Evolutionary conservation across 2,113 vertebrate species (phyloP), one percentile per base, ranked within the genome.

Genomic region (Clarias magur): DNA sequence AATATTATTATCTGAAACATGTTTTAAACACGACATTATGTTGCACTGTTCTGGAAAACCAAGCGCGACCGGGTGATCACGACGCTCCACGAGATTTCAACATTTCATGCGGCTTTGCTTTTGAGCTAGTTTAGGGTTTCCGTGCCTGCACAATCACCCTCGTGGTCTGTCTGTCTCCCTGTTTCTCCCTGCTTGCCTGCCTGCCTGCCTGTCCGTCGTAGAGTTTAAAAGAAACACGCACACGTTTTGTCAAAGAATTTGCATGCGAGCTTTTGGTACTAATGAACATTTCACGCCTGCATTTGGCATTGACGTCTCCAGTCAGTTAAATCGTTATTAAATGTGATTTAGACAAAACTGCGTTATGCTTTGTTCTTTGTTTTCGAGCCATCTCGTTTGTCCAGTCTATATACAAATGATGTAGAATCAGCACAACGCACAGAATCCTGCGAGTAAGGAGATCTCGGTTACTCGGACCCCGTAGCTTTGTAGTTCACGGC

Each of bases 251-350:
- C 56, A 25, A n/a, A n/a, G 15, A 68, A 11, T 67, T 82, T 83
- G 81, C 81, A 68, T 48, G 62, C 53, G 8, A 9, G 81, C 81
- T 83, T 68, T 83, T 68, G 63, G 21, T 83, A 30, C 62, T 19
- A 48, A 48, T 48, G 48, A 48, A 68, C 16, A 30, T 68, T 68
- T 83, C 34, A 42, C 30, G 19, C 21, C 59, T 7, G 59, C 48
- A 48, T 48, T 82, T 63, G n/a, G 53, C 53, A 3, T 48, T 48
- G 5, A n/a, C 2, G 6, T 27, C 13, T 0, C 75, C 75, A 16
- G n/a, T 16, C 23, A 78, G 48, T 75, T 23, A 19, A 10, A 4
- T 19, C 54, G 3, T 16, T 2, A 4, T 8, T 30, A 19, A 30
- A 57, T 4, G 54, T 9, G 4, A 27, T 16, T 56, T 56, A n/a